Conservation (phyloP, 2,797 vertebrate genomes). For the Xenops minutus region DNA sequence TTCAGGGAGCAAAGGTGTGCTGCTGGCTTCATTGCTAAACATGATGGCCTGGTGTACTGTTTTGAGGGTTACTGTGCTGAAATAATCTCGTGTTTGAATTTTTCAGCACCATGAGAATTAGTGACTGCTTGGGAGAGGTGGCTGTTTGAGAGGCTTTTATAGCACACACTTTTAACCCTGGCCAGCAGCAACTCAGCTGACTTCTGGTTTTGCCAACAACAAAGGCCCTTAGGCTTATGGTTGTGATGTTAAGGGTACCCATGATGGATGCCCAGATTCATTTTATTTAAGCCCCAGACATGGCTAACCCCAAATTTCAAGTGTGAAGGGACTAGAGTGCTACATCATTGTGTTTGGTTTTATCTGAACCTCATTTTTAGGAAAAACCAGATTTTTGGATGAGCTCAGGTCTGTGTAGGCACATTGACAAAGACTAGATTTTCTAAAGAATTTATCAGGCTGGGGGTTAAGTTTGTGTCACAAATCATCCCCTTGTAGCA, state of each 20-base stretch:
- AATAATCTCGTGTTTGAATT: background rate
- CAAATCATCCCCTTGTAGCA: background rate
- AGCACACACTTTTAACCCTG: background rate
- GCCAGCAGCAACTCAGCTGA: background rate
- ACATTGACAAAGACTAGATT: background rate
- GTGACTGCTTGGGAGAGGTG: background rate
- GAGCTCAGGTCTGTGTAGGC: background rate
- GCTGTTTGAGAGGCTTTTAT: background rate
- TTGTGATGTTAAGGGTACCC: background rate
- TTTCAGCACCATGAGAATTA: background rate
- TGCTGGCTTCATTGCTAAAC: constrained; percentile 6
- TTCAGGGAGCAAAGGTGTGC: background rate
- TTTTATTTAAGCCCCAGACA: background rate
- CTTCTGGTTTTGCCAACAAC: background rate
- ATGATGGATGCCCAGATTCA: background rate
- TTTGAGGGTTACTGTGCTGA: background rate
- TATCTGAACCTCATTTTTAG: background rate
- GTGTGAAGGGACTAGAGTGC: background rate
- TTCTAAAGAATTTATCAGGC: background rate
- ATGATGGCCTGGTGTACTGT: background rate
- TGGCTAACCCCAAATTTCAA: background rate
- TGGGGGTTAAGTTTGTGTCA: background rate
- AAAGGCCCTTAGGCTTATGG: background rate
- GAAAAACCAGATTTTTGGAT: background rate
- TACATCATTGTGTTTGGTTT: background rate